Conservation (phyloP, 2,888 invertebrate species). For the Carabus problematicus region DNA sequence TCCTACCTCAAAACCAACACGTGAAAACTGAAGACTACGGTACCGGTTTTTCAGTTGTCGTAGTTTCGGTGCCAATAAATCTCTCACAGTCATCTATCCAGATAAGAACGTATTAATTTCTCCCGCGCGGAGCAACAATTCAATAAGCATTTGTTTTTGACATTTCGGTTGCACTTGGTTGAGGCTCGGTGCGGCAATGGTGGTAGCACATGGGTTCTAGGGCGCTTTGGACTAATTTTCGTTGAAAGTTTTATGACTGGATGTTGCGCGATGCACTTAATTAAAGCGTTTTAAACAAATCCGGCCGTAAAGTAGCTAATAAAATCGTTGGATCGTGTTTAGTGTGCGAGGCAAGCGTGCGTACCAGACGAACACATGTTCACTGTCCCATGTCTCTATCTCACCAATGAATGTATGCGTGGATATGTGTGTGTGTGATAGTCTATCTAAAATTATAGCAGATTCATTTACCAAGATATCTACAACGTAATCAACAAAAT, state of each 20-base stretch:
- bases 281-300: constrained; percentile 43
- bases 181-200: no score
- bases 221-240: constrained; percentile 24
- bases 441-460: no score
- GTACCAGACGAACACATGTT: not conserved
- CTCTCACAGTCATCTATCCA: constrained; percentile 4
- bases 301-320: constrained; percentile 39
- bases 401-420: no score
- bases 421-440: no score
- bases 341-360: constrained; percentile 22
- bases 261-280: constrained; percentile 41
- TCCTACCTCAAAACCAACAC: constrained; percentile 28
- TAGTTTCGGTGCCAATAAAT: not conserved
- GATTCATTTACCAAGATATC: no score
- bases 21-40: constrained; percentile 9
- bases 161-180: no score
- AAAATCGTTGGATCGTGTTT: constrained; percentile 38
- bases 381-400: no score
- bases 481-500: no score
- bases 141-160: constrained; percentile 17
- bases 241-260: constrained; percentile 40
- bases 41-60: not conserved
- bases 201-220: no score
- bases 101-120: constrained; percentile 31
- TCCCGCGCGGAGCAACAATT: constrained; percentile 22